Evolutionary conservation across 2,888 invertebrate species (phyloP), one percentile per base, ranked within the genome.

Genomic region (Malthinus flaveolus): DNA sequence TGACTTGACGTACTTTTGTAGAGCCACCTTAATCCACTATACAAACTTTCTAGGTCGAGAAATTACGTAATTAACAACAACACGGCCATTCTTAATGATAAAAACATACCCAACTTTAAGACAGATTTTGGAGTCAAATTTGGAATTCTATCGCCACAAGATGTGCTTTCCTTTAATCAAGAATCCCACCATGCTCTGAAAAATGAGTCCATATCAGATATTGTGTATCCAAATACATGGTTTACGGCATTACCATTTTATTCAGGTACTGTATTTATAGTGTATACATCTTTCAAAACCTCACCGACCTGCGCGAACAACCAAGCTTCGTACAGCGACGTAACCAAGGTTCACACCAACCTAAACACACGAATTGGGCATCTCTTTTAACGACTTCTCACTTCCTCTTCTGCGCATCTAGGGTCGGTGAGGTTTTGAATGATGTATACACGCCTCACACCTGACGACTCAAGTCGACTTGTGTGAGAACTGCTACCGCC

Each of bases 111-210:
- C 8, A 77, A 82, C 5, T 91, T 93, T 68, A 77, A 75, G 1
- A 90, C 91, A 0, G 91, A 92, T 74, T 92, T 92, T 69, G 88
- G 88, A 8, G 88, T 90, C 0, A 86, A 82, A 7, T 92, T 94
- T 72, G 93, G 93, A 1, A 85, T 89, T 64, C 88, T 90, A 73
- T 87, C 88, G 44, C 94, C 94, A 76, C 93, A 92, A 72, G 95
- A 95, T 73, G 84, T 94, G 7, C 75, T 92, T 65, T 93, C 90
- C 78, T 83, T 87, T 67, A 79, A 83, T 4, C 23, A 5, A 5
- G 92, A 93, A 0, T 83, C 87, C 0, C 78, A 88, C 7, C 82
- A 83, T 61, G 49, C 62, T 11, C 76, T 86, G 35, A 65, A 70
- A 3, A 55, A 60, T 62, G 51, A 66, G 36, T 71, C 74, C 1